phyloP scores from a whole-genome alignment of 2,113 vertebrate genomes.

The Rhagologus leucostigma region DNA sequence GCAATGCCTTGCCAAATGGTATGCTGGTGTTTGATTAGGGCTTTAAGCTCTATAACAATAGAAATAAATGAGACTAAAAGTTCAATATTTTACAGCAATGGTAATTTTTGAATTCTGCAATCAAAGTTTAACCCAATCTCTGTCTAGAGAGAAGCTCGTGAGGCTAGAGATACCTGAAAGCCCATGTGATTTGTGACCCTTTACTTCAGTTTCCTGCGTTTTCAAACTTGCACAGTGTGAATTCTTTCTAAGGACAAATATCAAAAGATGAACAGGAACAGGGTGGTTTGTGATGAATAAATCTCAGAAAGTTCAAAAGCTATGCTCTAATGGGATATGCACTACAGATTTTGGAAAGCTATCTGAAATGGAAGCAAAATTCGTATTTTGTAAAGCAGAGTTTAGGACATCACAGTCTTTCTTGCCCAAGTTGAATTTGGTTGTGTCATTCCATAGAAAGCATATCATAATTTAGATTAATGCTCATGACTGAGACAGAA shows the following conservation, averaged over 20 bases:
- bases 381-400: not conserved
- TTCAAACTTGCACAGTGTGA: not conserved
- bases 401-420: not conserved
- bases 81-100: not conserved
- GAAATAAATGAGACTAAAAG: not conserved
- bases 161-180: not conserved
- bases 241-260: conserved; percentile 15
- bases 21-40: not conserved
- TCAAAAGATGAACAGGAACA: not conserved
- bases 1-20: not conserved
- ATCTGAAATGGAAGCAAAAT: conserved; percentile 1
- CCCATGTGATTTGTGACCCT: not conserved
- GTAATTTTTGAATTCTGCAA: not conserved
- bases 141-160: not conserved
- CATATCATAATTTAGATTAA: conserved; percentile 25
- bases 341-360: conserved; percentile 7
- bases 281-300: conserved; percentile 21
- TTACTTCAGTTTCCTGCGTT: not conserved
- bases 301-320: not conserved
- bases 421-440: not conserved
- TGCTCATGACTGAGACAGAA: not conserved
- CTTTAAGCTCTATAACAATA: not conserved
- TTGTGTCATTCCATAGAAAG: not conserved
- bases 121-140: not conserved
- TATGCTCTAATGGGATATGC: conserved; percentile 12